phyloP scores from a whole-genome alignment of 2,113 vertebrate genomes.

The Pteropus alecto region DNA sequence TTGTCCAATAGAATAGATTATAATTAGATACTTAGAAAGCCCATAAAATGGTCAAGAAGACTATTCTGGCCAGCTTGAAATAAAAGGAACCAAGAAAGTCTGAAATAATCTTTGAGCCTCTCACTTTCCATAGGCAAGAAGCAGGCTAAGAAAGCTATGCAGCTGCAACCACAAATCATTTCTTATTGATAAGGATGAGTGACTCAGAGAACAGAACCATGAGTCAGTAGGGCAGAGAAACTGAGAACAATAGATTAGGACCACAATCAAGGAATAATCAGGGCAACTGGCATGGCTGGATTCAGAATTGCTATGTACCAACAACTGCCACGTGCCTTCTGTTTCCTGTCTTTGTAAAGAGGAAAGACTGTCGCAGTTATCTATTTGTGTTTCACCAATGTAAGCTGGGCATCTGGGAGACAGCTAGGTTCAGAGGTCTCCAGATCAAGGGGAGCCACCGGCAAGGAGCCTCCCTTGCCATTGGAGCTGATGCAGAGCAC shows the following conservation, averaged over 20 bases:
- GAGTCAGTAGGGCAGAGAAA: background rate
- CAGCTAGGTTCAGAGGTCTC: background rate
- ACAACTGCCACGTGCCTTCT: no score
- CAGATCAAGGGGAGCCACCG: background rate
- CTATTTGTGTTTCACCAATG: background rate
- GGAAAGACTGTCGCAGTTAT: background rate
- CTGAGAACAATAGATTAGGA: background rate
- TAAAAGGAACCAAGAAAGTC: background rate
- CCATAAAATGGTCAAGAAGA: background rate
- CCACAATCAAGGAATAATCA: background rate
- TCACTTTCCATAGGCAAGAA: background rate
- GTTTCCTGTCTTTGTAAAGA: background rate
- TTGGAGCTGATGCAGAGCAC: background rate
- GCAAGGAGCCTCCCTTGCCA: background rate
- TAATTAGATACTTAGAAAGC: background rate
- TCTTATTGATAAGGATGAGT: background rate
- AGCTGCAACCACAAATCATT: background rate
- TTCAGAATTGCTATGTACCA: background rate
- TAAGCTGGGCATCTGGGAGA: background rate
- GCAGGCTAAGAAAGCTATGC: background rate
- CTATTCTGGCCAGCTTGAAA: background rate
- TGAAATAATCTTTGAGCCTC: background rate
- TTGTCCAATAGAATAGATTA: background rate
- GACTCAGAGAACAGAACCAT: background rate
- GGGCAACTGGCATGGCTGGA: background rate